Conservation (phyloP, 2,888 invertebrate species). For the Caenorhabditis imperialis region DNA sequence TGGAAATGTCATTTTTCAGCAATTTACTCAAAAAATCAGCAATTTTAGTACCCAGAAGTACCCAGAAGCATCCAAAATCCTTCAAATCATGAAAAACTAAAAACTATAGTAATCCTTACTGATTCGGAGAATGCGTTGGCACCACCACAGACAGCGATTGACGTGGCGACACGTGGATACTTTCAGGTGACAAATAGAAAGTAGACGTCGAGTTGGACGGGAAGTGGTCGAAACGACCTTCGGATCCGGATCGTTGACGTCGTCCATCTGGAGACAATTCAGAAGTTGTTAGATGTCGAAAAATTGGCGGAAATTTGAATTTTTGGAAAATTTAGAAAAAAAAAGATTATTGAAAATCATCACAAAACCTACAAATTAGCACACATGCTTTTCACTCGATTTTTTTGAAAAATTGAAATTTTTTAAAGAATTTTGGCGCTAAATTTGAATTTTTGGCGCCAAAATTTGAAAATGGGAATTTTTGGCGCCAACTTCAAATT, state of each 20-base stretch:
- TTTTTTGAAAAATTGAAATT: too few relatives aligned
- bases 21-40: neutral
- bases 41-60: neutral
- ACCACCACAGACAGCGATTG: constrained; percentile 45
- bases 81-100: neutral
- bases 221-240: constrained; percentile 34
- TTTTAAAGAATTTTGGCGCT: too few relatives aligned
- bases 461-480: too few relatives aligned
- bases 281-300: too few relatives aligned
- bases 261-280: constrained; percentile 20
- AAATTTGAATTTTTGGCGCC: too few relatives aligned
- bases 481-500: too few relatives aligned
- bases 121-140: constrained; percentile 30
- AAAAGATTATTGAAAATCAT: too few relatives aligned
- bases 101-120: too few relatives aligned
- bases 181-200: constrained; percentile 31
- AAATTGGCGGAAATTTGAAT: neutral
- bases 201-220: constrained; percentile 41
- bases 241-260: constrained; percentile 43
- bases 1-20: neutral
- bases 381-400: too few relatives aligned
- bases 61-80: neutral
- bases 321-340: too few relatives aligned
- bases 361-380: too few relatives aligned
- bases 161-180: constrained; percentile 28